Evolutionary conservation across 2,113 vertebrate genomes (phyloP), one percentile per base, ranked within the genome.

Genomic region (Oriolus oriolus): DNA sequence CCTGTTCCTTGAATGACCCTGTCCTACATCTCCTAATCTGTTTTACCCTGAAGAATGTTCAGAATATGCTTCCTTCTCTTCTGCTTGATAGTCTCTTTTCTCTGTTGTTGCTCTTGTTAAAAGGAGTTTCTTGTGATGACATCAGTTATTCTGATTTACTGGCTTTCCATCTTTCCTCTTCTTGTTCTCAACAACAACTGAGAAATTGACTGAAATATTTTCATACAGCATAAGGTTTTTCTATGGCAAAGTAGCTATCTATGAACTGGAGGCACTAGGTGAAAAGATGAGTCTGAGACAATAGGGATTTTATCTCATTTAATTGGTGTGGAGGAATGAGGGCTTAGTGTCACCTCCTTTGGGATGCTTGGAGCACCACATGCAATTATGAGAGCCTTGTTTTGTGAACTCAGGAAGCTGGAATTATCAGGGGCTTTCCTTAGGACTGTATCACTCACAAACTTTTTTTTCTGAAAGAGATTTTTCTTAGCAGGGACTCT

Each of bases 351-450:
- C 81, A 90, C 68, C 63, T 94, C 94, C 84, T 84, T 69, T 85
- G 94, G 89, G 96, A 93, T 74, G 10, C 45, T 39, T 90, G 87
- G 57, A 84, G 81, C 61, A 93, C 2, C 11, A 47, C 35, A 42
- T 60, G 81, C 61, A 89, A 87, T 94, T 92, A 95, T 7, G 17
- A 84, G 54, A 59, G 49, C 44, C 61, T 79, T 84, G 37, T 75
- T 81, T 35, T 71, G 49, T 93, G 74, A 83, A 41, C 81, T 74
- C 74, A 37, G 41, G 84, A 71, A 87, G 65, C 71, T 73, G 70
- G 37, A 96, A 90, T 92, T 94, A 57, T 37, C 69, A 78, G 64
- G 76, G 84, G 49, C 52, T 95, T 94, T 91, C 61, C 78, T 83
- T 42, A 54, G 64, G 69, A 56, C n/a, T 53, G 4, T 44, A 79